Evolutionary conservation across 1,140 invertebrate genomes (phyloP), one percentile per base, ranked within the genome.

Genomic region (Drusus annulatus): DNA sequence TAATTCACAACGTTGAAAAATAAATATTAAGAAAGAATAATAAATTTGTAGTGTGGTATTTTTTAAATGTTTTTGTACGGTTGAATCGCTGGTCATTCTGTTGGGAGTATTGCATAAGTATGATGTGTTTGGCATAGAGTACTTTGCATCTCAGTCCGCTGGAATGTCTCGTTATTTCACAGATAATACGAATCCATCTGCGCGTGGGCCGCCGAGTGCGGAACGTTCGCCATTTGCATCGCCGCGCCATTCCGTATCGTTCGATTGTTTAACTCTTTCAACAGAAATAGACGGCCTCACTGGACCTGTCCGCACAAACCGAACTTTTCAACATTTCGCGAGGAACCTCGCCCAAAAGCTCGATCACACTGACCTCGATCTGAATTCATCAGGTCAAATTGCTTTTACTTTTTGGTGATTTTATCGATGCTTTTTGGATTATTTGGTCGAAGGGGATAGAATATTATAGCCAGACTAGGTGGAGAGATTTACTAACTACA

Each of bases 181-280:
- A 45, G 36, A 45, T 45, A 45, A 45, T 45, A 45, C 36, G 36
- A 45, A 45, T 13, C 8, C 36, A 45, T 45, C 10, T 45, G 36
- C 36, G 36, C 36, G 36, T 45, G 36, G 36, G 36, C 36, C 36
- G 36, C 36, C 8, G 36, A 45, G 36, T 45, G 36, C 23, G 56
- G 23, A 60, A 60, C 23, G 23, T 21, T 60, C 56, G 62, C 62
- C 62, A 65, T 28, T 28, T n/a, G 8, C 62, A 65, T 25, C 16
- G 62, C 21, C 31, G 21, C 28, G 25, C 62, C 5, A 65, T 31
- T 65, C 62, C 10, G 28, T 28, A 28, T 51, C 71, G 50, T 21
- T 74, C 31, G 45, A 74, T 74, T 74, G 71, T 74, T 74, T 74
- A 25, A 65, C 71, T 74, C 50, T 74, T 74, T 74, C 52, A 28